Percentiles rank a stretch among this genome's conserved stretches.
These are phyloP conservation scores for Limnephilus lunatus DNA, from an alignment of 2,888 invertebrate genomes.

Conservation along the genomic window DNA sequence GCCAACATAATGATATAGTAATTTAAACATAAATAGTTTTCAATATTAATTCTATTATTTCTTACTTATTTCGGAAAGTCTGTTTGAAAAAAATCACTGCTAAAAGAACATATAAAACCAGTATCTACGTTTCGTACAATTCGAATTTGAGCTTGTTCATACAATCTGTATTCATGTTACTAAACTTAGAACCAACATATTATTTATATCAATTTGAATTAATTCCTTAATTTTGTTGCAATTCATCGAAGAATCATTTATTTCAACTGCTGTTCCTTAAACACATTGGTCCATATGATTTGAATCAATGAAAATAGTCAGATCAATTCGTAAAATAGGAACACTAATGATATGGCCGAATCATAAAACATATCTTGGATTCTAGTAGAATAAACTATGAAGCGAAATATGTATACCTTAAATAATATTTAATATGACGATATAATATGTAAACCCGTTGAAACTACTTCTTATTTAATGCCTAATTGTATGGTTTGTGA, in stretches of 20 bases:
- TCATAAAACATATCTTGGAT: background rate
- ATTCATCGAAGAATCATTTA: background rate
- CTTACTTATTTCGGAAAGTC: background rate
- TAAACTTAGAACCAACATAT: background rate
- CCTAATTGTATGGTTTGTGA: background rate
- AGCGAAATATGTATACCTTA: background rate
- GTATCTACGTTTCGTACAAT: background rate
- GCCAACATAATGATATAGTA: background rate
- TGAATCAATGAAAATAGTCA: background rate
- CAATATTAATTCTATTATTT: background rate
- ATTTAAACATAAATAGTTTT: background rate
- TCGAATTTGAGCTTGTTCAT: background rate
- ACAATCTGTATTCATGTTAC: background rate
- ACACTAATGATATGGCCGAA: background rate
- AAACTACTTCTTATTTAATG: too few species aligned
- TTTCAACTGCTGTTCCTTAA: background rate
- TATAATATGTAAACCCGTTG: background rate
- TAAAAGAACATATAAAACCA: background rate
- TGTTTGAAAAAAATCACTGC: background rate
- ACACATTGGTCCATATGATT: background rate
- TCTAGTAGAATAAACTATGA: background rate
- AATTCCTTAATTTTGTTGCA: background rate
- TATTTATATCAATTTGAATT: background rate
- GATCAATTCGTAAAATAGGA: background rate
- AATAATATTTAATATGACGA: background rate